Base-by-base conservation (phyloP, 2,113 vertebrate species). In the Hymenochirus boettgeri region DNA sequence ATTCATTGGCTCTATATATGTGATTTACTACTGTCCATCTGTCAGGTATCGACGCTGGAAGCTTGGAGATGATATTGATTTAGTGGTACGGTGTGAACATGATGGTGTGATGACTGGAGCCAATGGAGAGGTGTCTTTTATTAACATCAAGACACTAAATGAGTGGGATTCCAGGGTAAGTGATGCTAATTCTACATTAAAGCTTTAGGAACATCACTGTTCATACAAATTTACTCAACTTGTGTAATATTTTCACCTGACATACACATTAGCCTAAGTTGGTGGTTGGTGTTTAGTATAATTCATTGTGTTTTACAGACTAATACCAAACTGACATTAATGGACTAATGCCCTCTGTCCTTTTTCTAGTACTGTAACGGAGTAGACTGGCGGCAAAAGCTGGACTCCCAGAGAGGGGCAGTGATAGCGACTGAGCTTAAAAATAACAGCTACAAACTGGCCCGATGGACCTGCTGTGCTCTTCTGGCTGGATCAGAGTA, bases 401-500 rank as follows among this genome's bases (percentile, higher is more conserved):
- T 99, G 64, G 96, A 99, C 79, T 99, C 96, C 0, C 96, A 99
- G 90, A 81, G 96, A 26, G 96, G 96, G 22, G 96, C 96, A 0
- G 96, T 99, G 67, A 89, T 99, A 27, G 96, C 96, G 84, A 99
- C 96, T 0, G 96, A 99, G 83, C 84, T 99, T 79, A 99, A 99
- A 82, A 99, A 99, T 73, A 99, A 99, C 86, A 98, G 96, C 86
- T 98, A 99, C 82, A 99, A 99, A 71, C 61, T 99, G 77, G 96
- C 96, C 4, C 91, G 95, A 15, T 99, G 96, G 96, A 99, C 96
- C 1, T 96, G 94, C 81, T 99, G 96, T 0, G 96, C 96, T 0
- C 77, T 99, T 80, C 82, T 99, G 80, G 96, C 96, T 0, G 96
- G 96, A 2, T 97, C 96, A 0, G 96, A 99, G 74, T 99, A 99